Evolutionary conservation across 2,888 invertebrate species (phyloP).

Genomic region (Anthophora plumipes): DNA sequence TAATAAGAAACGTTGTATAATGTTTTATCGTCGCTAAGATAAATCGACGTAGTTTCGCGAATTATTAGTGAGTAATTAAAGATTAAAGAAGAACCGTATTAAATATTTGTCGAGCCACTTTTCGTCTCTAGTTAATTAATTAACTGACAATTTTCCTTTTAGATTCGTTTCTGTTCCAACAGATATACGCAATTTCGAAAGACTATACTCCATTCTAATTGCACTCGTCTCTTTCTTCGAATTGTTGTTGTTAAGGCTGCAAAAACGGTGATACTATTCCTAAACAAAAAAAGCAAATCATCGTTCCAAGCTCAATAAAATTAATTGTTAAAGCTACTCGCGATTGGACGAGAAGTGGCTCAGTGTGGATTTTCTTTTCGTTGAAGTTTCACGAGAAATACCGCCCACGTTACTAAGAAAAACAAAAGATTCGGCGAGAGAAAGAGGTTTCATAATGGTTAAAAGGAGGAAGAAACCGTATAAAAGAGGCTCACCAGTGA

Average conservation of each 20-base stretch:
- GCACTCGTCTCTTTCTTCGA: too few species aligned
- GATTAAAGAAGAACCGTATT: constrained; percentile 21
- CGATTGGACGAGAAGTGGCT: constrained; percentile 28
- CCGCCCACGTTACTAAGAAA: constrained; percentile 48
- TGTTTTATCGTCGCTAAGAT: constrained; percentile 54
- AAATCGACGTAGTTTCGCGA: constrained; percentile 62
- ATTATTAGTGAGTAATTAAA: constrained; percentile 48
- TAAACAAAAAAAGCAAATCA: too few species aligned
- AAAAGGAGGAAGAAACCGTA: constrained; percentile 7
- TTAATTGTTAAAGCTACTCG: neutral
- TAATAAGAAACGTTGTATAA: constrained; percentile 55
- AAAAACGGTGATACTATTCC: too few species aligned
- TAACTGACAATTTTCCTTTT: neutral
- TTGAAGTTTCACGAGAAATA: constrained; percentile 51
- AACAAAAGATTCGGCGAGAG: too few species aligned
- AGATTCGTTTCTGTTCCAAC: too few species aligned
- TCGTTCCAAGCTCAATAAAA: neutral
- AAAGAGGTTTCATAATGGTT: too few species aligned
- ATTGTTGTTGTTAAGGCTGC: neutral
- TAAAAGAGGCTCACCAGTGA: constrained; percentile 12
- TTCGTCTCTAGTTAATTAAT: neutral
- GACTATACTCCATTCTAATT: too few species aligned
- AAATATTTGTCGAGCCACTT: constrained; percentile 51
- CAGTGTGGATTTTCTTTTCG: constrained; percentile 32
- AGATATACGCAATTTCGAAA: too few species aligned